phyloP scores from a whole-genome alignment of 2,888 invertebrate genomes.

The Lycia hirtaria region DNA sequence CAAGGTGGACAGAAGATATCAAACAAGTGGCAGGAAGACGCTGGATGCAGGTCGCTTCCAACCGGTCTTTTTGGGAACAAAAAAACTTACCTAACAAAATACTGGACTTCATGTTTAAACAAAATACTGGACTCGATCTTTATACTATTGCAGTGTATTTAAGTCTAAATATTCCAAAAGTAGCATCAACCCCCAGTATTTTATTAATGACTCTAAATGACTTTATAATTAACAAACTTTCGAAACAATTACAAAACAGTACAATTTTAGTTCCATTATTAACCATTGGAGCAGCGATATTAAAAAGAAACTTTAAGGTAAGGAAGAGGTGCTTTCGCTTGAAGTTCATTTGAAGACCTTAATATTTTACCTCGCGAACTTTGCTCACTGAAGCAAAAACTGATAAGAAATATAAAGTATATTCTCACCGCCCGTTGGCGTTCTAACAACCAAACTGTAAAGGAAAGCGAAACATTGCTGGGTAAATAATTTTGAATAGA shows the following conservation, averaged over 20 bases:
- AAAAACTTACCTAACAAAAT: no score
- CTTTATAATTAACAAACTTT: conserved; percentile 39
- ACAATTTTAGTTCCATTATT: conserved; percentile 37
- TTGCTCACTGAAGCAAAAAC: conserved; percentile 49
- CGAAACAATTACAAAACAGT: conserved; percentile 25
- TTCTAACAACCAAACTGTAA: conserved; percentile 31
- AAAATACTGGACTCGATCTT: no score
- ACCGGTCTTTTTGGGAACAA: no score
- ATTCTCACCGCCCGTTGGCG: conserved; percentile 36
- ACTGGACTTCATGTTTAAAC: no score
- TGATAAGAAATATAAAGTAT: conserved; percentile 49
- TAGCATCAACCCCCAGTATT: not conserved
- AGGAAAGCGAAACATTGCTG: conserved; percentile 10
- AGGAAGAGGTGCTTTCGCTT: conserved; percentile 32
- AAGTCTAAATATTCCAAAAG: not conserved
- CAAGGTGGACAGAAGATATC: no score
- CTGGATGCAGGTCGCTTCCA: no score
- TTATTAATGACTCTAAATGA: conserved; percentile 27
- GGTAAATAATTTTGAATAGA: not conserved
- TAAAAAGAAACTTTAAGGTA: conserved; percentile 36
- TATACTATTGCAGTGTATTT: no score
- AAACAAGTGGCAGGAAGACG: no score
- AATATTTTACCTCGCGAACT: conserved; percentile 40
- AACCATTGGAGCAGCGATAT: conserved; percentile 28
- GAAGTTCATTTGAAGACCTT: conserved; percentile 35